Evolutionary conservation across 2,888 invertebrate species (phyloP), one percentile per base, ranked within the genome.

Genomic region (Baccha elongata): DNA sequence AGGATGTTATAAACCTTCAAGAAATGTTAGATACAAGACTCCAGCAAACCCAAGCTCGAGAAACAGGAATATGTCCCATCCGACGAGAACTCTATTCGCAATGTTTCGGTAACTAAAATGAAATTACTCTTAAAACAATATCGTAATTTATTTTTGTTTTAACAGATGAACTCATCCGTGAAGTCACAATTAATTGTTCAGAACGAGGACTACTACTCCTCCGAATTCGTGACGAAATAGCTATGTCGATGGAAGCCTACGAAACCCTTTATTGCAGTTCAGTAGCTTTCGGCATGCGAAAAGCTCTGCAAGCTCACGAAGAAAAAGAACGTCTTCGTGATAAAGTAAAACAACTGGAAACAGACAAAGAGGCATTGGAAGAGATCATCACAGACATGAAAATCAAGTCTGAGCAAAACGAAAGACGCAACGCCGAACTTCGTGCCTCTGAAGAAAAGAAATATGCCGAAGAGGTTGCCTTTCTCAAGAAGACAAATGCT

Each of bases 251-350:
- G 91, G 96, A 98, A 87, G 98, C 99, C 0, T 99, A 98, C 89
- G 98, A 98, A 91, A 97, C 98, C 0, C 92, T 99, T 1, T 98
- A 99, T 88, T 99, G 99, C 90, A 98, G 98, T 90, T 98, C 98
- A 67, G 97, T 99, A 62, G 98, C 99, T 0, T 99, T 98, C 89
- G 99, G 98, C 23, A 97, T 99, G 94, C 93, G 99, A 83, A 99
- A 99, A 92, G 98, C 99, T n/a, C 91, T 99, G 71, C 96, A 97
- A 92, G 95, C 95, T 86, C 88, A 90, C 68, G 90, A 91, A 84
- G 91, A 97, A 15, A 97, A 97, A 89, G 95, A 95, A 78, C 95
- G 96, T 89, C 91, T 96, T 37, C 93, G 95, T 88, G 94, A 94
- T 62, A 93, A 94, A 88, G 95, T 96, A 0, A 94, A 95, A 53